Evolutionary conservation across 2,888 invertebrate species (phyloP), one percentile per base, ranked within the genome.

Genomic region (Ormyrus rosae): DNA sequence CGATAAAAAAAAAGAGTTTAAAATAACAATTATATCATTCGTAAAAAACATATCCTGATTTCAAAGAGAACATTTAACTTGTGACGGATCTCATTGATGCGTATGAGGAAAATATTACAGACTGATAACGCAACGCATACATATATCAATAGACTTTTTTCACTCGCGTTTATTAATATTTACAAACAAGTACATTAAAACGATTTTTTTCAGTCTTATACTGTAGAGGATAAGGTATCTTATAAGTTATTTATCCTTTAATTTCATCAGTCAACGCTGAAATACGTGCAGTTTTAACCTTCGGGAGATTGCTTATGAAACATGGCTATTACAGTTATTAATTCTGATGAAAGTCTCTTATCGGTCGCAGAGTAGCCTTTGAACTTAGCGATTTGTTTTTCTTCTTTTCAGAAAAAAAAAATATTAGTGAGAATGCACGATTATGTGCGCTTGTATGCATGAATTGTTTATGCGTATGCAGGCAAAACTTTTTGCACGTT

Each of bases 191-290:
- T 87, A 85, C 83, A 72, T 85, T 86, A 86, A 87, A 89, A 88
- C 85, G 86, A 86, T 84, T 86, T 82, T 71, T 78, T 87, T 90
- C 90, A 90, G 90, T 90, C 90, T 90, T 89, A 87, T 88, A 85
- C 86, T 84, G 85, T 86, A 85, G 85, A 87, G 85, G 85, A 88
- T 86, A 85, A 86, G 82, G 80, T 85, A 84, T 78, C 83, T 82
- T 84, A 19, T 19, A 83, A 71, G 55, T 81, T 80, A 81, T 80
- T 83, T 78, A 84, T 81, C 80, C 81, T 77, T 81, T 81, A 81
- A 84, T 79, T 81, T 81, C 68, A 82, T 81, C 82, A 83, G 82
- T 74, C 77, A 77, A 84, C 50, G 79, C 83, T 80, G 80, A 84
- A 80, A 82, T 79, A 80, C 78, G 77, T 84, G 80, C 80, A 76